Evolutionary conservation across 2,113 vertebrate genomes (phyloP).

Genomic region (Paradoxurus hermaphroditus): DNA sequence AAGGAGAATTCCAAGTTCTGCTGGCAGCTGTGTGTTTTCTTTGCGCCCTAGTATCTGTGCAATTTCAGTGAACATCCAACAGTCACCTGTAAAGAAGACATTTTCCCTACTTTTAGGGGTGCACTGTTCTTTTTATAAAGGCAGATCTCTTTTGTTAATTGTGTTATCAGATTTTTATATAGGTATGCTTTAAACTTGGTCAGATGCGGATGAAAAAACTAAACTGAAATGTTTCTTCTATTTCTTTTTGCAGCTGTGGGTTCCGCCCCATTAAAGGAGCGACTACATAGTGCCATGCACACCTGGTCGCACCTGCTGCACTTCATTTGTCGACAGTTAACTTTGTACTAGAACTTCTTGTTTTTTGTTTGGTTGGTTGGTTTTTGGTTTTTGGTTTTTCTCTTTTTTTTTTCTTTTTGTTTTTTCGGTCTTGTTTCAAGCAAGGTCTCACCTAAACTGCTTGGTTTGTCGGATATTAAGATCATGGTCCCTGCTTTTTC

Average conservation of each 20-base stretch:
- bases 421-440: neutral
- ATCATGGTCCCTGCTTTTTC: neutral
- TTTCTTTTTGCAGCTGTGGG: neutral
- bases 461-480: neutral
- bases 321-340: neutral
- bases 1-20: neutral
- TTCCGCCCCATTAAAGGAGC: rapidly evolving
- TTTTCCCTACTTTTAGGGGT: neutral
- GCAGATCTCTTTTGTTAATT: neutral
- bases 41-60: rapidly evolving
- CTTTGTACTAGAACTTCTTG: neutral
- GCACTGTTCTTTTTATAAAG: neutral
- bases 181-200: neutral
- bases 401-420: neutral
- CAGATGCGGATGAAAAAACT: neutral
- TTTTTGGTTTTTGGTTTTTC: too few species aligned
- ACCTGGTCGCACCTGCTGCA: rapidly evolving
- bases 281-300: rapidly evolving
- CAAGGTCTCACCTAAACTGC: neutral
- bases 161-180: neutral
- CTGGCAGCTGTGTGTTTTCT: neutral
- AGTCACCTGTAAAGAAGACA: rapidly evolving
- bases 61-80: neutral
- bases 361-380: neutral
- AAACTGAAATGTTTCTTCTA: rapidly evolving